A percentile compares a stretch with the other conserved stretches of the same genome.
Conservation (phyloP, 2,888 invertebrate species). For the Cotesia congregata region DNA sequence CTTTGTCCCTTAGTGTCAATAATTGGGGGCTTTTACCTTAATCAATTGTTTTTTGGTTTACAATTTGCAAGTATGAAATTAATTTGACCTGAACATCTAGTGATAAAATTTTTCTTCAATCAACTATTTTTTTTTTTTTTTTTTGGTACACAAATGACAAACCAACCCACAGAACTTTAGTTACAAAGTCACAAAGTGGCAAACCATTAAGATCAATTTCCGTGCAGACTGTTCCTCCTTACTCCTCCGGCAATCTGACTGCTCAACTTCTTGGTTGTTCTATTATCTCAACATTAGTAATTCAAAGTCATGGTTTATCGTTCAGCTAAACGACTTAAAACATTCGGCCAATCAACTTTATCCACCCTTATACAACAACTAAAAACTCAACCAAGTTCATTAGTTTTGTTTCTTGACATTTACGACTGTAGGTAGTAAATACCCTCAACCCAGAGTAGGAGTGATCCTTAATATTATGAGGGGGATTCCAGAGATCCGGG, state of each 20-base stretch:
- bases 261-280: background rate
- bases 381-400: conserved; percentile 18
- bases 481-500: background rate
- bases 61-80: too few species aligned
- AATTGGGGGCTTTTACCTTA: too few species aligned
- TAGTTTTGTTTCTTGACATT: conserved; percentile 11
- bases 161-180: conserved; percentile 2
- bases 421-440: conserved; percentile 3
- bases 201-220: conserved; percentile 15
- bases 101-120: too few species aligned
- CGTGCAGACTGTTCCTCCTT: background rate
- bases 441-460: background rate
- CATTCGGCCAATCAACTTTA: conserved; percentile 18
- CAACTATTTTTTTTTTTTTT: too few species aligned
- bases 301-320: conserved; percentile 18
- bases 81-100: too few species aligned
- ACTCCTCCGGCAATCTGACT: background rate
- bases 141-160: too few species aligned
- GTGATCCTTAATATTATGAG: background rate
- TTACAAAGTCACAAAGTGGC: conserved; percentile 2
- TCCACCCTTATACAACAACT: conserved; percentile 6
- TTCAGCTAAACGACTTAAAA: conserved; percentile 9
- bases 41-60: too few species aligned
- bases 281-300: conserved; percentile 20
- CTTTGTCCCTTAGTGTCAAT: too few species aligned